Conservation (phyloP, 2,113 vertebrate species). For the Macquaria ambigua region DNA sequence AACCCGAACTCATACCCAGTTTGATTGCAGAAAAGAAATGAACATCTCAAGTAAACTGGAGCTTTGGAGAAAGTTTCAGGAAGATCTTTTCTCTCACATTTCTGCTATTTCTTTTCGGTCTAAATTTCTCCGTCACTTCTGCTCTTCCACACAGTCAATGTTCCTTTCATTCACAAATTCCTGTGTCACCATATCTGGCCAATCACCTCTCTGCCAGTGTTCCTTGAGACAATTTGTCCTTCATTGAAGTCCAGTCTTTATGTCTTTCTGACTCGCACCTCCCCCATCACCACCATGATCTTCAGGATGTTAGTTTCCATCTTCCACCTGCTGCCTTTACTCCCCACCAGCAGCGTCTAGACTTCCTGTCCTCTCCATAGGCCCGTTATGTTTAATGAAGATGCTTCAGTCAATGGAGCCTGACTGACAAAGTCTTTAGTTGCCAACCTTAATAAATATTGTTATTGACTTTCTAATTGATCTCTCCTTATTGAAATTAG, state of each 20-base stretch:
- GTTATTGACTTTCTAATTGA: neutral
- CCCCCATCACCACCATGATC: neutral
- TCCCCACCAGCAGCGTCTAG: neutral
- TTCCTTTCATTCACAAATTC: neutral
- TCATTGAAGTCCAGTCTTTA: neutral
- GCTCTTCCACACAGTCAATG: too few relatives aligned
- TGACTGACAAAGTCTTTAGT: neutral
- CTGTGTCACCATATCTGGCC: neutral
- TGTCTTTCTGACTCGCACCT: neutral
- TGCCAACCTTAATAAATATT: neutral
- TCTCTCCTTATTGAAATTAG: neutral
- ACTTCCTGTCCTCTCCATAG: neutral
- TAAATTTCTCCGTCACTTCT: neutral
- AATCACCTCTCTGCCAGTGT: too few relatives aligned
- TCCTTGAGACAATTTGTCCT: neutral
- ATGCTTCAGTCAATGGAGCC: neutral
- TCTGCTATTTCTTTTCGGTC: neutral
- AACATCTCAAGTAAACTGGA: neutral
- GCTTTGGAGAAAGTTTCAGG: neutral
- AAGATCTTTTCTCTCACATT: neutral
- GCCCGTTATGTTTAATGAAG: neutral
- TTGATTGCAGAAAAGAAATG: neutral
- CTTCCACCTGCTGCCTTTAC: neutral
- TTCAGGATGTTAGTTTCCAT: neutral
- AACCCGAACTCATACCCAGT: neutral